Base-by-base conservation (phyloP, 2,113 vertebrate genomes). In the Semicossyphus pulcher region DNA sequence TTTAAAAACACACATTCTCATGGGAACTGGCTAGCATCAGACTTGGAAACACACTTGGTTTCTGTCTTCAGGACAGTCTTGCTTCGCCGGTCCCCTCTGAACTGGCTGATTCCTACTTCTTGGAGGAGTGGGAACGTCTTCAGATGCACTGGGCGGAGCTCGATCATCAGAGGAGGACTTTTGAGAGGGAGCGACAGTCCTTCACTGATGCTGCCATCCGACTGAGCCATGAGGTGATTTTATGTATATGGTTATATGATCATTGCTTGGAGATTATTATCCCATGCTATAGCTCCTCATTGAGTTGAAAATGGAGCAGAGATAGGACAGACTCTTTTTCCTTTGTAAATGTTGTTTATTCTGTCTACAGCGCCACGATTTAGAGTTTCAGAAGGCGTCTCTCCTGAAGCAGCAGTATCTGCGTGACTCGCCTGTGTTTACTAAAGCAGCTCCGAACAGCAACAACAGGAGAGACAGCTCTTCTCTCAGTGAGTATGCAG, bases 201-300 rank as follows among this genome's bases (percentile, higher is more conserved):
- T 95, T 95, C 80, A 95, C 94, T 0, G 93, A 95, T 0, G 94
- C 94, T 1, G 94, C 94, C 28, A 93, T 96, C 58, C 83, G 93
- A 54, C 79, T 95, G 32, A 94, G 94, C 34, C 89, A 49, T 10
- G 94, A 95, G 91, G 94, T 95, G 61, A 59, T n/a, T n/a, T n/a
- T n/a, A n/a, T n/a, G n/a, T 31, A 12, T 8, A 39, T 12, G 4
- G 16, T n/a, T 11, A 21, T 7, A 32, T 20, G 21, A 14, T 23
- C 10, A 58, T 15, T 39, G 23, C 23, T 56, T 14, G 26, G 20
- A 25, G 16, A 2, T 6, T 20, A 52, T 51, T 41, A 9, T 48
- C 23, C 9, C n/a, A 57, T 15, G n/a, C 12, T 39, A 31, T 26
- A 10, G 31, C 21, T 37, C 16, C 23, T 16, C 10, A 23, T 32